A percentile compares a stretch with the other conserved stretches of the same genome.
These are phyloP conservation scores for Ceraclea dissimilis DNA, from an alignment of 2,888 invertebrate genomes.

Conservation along the genomic window DNA sequence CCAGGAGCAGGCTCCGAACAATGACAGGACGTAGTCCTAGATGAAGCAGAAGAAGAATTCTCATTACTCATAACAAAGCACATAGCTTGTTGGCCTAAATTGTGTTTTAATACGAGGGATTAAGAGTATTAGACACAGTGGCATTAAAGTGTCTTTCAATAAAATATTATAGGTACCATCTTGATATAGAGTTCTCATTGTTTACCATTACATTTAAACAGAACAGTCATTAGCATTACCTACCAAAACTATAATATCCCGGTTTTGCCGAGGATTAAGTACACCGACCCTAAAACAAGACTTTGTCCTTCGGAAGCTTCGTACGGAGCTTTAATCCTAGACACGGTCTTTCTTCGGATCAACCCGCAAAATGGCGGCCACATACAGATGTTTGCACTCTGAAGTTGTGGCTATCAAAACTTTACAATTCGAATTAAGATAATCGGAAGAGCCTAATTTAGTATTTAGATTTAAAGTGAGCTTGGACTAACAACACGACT, in stretches of 20 bases:
- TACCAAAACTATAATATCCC: constrained; percentile 25
- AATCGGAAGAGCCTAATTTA: constrained; percentile 11
- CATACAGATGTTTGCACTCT: constrained; percentile 27
- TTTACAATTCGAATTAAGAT: constrained; percentile 18
- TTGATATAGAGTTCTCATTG: constrained; percentile 39
- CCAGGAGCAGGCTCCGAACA: too few relatives aligned
- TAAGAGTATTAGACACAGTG: constrained; percentile 7
- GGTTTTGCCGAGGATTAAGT: constrained; percentile 26
- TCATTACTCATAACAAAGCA: too few relatives aligned
- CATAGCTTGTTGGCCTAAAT: too few relatives aligned
- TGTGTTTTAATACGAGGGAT: constrained; percentile 5
- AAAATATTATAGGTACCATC: constrained; percentile 17
- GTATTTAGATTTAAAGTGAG: constrained; percentile 8
- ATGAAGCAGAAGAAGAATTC: too few relatives aligned
- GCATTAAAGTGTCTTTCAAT: constrained; percentile 23
- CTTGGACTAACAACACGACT: constrained; percentile 5
- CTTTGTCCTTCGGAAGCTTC: constrained; percentile 21
- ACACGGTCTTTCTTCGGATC: constrained; percentile 22
- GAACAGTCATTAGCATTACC: constrained; percentile 38
- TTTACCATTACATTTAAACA: constrained; percentile 54
- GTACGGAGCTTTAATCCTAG: constrained; percentile 24
- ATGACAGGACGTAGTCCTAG: too few relatives aligned
- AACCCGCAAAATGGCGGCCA: constrained; percentile 23
- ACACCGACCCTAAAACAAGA: constrained; percentile 25
- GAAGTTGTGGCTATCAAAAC: constrained; percentile 23